Evolutionary conservation across 2,888 invertebrate genomes (phyloP), one percentile per base, ranked within the genome.

Genomic region (Trisateles emortualis): DNA sequence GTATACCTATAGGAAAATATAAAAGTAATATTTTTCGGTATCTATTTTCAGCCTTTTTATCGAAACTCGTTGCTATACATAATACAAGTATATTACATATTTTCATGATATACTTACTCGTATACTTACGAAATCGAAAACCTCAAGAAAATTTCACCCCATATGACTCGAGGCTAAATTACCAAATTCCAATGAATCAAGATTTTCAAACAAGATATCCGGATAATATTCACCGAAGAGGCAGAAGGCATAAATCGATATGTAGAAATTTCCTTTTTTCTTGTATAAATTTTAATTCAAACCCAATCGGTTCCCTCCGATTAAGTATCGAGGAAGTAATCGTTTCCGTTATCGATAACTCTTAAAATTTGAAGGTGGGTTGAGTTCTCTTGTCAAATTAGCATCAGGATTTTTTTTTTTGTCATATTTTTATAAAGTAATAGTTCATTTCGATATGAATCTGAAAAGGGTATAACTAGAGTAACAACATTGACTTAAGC

Each of bases 341-440:
- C 58, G 53, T 62, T 70, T 70, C 70, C 67, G 52, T 47, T 57
- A 66, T 57, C 70, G 70, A 69, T 60, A 61, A 51, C 46, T 66
- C 51, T 50, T 55, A 55, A 64, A 64, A 57, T 35, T 42, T 40
- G 47, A 29, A 50, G 43, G 32, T 17, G 11, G 26, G 32, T 52
- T 49, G 47, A 58, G 42, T 52, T 54, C 52, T 35, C 19, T 26
- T 16, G 22, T 35, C 35, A 24, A 32, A 19, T 53, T 42, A 39
- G 41, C 33, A 39, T 46, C 35, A n/a, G 26, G 13, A 30, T 17
- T 42, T 35, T 26, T 42, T 16, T 33, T 35, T 35, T 42, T 42
- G 40, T 33, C 41, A 35, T 42, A 11, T 33, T 35, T 35, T 42
- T 42, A 44, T 33, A 11, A 35, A 42, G 29, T 29, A 46, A 50